Percentiles rank a stretch among this genome's conserved stretches.
phyloP scores from a whole-genome alignment of 37 sponge, comb jelly and placozoan species.

The Hormiphora californensis region DNA sequence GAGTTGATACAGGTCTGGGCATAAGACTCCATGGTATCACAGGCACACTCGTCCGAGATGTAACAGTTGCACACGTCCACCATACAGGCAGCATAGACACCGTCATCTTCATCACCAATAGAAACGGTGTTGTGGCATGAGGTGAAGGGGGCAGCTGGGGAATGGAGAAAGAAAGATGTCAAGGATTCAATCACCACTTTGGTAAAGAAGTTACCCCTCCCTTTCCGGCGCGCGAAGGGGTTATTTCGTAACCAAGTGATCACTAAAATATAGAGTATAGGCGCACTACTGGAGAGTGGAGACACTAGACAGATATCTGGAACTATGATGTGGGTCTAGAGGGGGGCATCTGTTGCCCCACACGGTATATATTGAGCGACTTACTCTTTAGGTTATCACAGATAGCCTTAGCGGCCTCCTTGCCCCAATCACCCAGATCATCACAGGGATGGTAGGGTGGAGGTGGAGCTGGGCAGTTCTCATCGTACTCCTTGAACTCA shows the following conservation, averaged over 20 bases:
- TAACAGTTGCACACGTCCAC: not conserved
- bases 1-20: not conserved
- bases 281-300: not conserved
- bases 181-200: no score
- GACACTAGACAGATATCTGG: not conserved
- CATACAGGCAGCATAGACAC: not conserved
- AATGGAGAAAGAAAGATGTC: no score
- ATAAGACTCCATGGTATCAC: not conserved
- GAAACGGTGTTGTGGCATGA: not conserved
- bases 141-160: not conserved
- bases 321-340: no score
- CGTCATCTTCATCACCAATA: not conserved
- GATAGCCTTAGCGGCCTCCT: not conserved
- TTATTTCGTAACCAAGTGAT: no score
- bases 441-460: slow-evolving; percentile 20
- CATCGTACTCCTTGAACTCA: not conserved
- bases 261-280: not conserved
- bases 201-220: no score
- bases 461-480: not conserved
- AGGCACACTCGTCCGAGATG: not conserved
- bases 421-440: not conserved
- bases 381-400: not conserved
- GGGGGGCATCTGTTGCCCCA: not conserved
- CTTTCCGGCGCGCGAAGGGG: no score
- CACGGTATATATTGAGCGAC: not conserved